phyloP scores from a whole-genome alignment of 2,888 invertebrate species.

The Trichopoda pennipes region DNA sequence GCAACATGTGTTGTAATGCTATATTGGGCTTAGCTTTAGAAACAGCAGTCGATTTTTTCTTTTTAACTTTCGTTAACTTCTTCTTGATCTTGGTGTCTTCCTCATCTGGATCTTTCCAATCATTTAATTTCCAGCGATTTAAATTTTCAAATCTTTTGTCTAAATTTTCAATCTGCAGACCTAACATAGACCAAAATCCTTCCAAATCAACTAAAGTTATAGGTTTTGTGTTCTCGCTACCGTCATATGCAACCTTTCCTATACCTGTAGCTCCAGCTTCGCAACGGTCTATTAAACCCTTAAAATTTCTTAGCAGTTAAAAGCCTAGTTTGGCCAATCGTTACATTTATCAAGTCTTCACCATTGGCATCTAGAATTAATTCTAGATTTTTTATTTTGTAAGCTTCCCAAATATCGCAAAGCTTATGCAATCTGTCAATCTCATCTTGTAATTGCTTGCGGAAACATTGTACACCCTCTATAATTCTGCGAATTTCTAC shows the following conservation, averaged over 20 bases:
- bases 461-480: conserved; percentile 75
- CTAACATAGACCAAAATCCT: conserved; percentile 86
- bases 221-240: conserved; percentile 74
- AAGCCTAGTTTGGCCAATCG: conserved; percentile 88
- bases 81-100: conserved; percentile 59
- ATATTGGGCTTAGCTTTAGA: conserved; percentile 71
- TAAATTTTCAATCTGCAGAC: conserved; percentile 81
- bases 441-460: conserved; percentile 75
- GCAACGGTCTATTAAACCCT: conserved; percentile 82
- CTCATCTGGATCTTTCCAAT: conserved; percentile 78
- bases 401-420: conserved; percentile 82
- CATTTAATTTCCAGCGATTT: conserved; percentile 75
- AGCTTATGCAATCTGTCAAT: conserved; percentile 80
- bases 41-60: conserved; percentile 60
- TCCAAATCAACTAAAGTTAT: conserved; percentile 85
- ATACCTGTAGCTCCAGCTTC: conserved; percentile 73
- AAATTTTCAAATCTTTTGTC: conserved; percentile 78
- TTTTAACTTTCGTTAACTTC: conserved; percentile 65
- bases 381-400: conserved; percentile 74
- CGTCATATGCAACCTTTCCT: conserved; percentile 68
- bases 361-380: conserved; percentile 78
- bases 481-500: conserved; percentile 61
- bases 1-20: conserved; percentile 73
- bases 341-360: conserved; percentile 84
- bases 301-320: conserved; percentile 88